Evolutionary conservation across 1,140 invertebrate species (phyloP).

Genomic region (Anagrus nilaparvatae): DNA sequence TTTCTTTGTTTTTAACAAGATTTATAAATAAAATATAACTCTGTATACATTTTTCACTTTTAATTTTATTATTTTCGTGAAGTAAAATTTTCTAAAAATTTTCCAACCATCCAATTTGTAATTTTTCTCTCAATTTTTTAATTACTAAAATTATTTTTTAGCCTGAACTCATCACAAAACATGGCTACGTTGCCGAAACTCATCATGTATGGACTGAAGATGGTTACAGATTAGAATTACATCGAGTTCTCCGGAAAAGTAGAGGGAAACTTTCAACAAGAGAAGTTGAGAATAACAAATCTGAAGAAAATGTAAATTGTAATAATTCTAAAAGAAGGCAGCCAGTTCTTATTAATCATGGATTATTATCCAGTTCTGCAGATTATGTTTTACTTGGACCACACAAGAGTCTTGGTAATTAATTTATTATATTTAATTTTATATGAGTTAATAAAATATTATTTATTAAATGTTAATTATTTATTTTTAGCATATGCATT

Average conservation of each 20-base stretch:
- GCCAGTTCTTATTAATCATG: slow-evolving; percentile 63
- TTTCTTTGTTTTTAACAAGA: too few relatives aligned
- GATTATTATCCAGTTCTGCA: slow-evolving; percentile 59
- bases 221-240: slow-evolving; percentile 59
- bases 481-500: slow-evolving; percentile 50
- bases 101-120: not conserved
- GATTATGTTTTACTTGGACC: slow-evolving; percentile 64
- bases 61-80: too few relatives aligned
- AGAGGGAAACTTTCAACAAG: slow-evolving; percentile 6
- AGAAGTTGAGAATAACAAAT: slow-evolving; percentile 4
- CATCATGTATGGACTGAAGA: slow-evolving; percentile 58
- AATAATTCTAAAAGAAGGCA: slow-evolving; percentile 23
- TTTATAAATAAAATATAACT: too few relatives aligned
- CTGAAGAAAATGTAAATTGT: not conserved
- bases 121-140: too few relatives aligned
- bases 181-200: slow-evolving; percentile 54
- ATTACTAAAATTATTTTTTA: slow-evolving; percentile 32
- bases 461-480: slow-evolving; percentile 39
- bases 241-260: slow-evolving; percentile 47
- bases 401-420: slow-evolving; percentile 50
- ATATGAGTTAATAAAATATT: too few relatives aligned
- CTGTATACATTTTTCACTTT: too few relatives aligned
- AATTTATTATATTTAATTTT: slow-evolving; percentile 5
- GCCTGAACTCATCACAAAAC: slow-evolving; percentile 42
- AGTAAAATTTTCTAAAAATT: not conserved